phyloP scores from a whole-genome alignment of 2,797 vertebrate species.

The Siniperca undulata region DNA sequence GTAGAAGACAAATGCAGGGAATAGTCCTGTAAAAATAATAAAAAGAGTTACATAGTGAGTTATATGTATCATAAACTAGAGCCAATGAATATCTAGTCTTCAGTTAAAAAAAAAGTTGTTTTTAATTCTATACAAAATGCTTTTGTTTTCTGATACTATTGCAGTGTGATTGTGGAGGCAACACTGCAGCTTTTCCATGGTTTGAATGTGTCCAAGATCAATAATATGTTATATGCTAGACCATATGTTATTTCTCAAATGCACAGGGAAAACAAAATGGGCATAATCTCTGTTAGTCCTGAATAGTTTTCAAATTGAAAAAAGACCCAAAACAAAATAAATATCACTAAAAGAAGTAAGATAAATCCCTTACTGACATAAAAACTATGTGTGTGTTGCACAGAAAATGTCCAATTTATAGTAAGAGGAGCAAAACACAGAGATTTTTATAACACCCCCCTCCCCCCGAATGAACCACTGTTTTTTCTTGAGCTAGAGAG shows the following conservation, averaged over 20 bases:
- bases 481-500: not conserved
- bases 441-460: fast-evolving
- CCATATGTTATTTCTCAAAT: not conserved
- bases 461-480: not conserved
- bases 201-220: not conserved
- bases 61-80: not conserved
- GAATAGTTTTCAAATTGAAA: not conserved
- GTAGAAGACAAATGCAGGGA: not conserved
- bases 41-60: not conserved
- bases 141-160: not conserved
- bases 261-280: not conserved
- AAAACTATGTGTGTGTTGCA: not conserved
- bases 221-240: not conserved
- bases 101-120: not conserved
- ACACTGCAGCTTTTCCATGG: not conserved
- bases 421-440: not conserved
- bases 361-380: not conserved
- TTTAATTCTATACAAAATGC: not conserved
- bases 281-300: not conserved
- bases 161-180: not conserved
- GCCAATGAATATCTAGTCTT: not conserved
- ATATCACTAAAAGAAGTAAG: not conserved
- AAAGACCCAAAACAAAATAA: not conserved
- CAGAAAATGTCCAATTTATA: not conserved
- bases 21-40: not conserved